These are phyloP conservation scores for Geodia barretti DNA, from an alignment of 37 sponge, comb jelly and placozoan species.

Conservation along the genomic window DNA sequence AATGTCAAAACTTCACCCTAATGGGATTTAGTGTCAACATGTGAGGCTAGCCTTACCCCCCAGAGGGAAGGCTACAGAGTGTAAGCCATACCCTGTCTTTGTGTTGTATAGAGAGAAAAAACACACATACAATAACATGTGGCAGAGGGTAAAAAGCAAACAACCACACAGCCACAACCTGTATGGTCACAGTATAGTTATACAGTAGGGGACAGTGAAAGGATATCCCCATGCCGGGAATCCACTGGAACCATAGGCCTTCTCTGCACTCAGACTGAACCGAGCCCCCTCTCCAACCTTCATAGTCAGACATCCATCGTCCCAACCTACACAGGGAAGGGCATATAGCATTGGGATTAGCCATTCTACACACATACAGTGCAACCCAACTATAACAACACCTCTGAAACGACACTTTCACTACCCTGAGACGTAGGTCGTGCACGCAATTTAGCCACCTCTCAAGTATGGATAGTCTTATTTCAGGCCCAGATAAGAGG, in stretches of 20 bases:
- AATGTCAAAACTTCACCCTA: too few species aligned
- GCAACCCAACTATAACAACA: neutral
- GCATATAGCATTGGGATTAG: neutral
- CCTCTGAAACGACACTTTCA: neutral
- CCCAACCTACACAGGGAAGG: slow-evolving; percentile 71
- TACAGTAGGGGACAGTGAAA: slow-evolving; percentile 7
- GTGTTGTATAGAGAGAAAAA: too few species aligned
- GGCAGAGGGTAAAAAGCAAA: too few species aligned
- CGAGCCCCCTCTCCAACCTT: slow-evolving; percentile 64
- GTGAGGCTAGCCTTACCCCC: too few species aligned
- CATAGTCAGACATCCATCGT: slow-evolving; percentile 88
- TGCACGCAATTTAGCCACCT: neutral
- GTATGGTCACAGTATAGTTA: neutral
- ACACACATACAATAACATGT: too few species aligned
- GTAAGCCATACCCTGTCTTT: too few species aligned
- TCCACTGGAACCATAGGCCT: slow-evolving; percentile 81
- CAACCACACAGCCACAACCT: too few species aligned
- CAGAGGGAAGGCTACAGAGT: too few species aligned
- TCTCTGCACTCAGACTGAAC: slow-evolving; percentile 58
- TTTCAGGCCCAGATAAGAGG: neutral
- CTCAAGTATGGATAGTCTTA: neutral
- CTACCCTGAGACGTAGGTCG: neutral
- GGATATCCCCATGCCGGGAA: slow-evolving; percentile 90
- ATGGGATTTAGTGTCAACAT: too few species aligned
- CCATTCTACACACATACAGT: neutral